phyloP scores from a whole-genome alignment of 1,140 invertebrate genomes.

The Bombus fervidus region DNA sequence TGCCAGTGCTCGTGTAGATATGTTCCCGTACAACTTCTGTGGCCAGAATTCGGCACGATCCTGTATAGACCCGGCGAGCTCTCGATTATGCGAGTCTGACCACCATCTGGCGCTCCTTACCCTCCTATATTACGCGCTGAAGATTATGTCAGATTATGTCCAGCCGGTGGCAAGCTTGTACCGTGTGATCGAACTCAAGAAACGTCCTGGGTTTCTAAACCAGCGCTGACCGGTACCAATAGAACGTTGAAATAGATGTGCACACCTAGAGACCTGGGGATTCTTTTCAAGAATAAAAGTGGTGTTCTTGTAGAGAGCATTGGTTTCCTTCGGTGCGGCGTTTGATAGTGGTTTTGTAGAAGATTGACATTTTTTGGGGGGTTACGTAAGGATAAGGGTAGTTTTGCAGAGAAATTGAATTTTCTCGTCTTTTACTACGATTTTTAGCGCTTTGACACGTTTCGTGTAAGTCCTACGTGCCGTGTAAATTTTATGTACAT shows the following conservation, averaged over 20 bases:
- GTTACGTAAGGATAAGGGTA: not conserved
- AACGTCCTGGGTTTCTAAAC: constrained; percentile 20
- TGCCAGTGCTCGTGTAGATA: constrained; percentile 43
- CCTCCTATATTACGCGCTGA: constrained; percentile 64
- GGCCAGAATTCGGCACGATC: constrained; percentile 19
- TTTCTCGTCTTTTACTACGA: not conserved
- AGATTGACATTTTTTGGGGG: not conserved
- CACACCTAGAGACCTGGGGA: not conserved
- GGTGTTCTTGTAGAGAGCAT: not conserved
- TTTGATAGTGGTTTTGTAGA: not conserved
- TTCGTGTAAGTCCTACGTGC: not conserved
- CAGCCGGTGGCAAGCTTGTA: constrained; percentile 66
- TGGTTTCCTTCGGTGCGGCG: not conserved
- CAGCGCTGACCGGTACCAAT: not conserved
- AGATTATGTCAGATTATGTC: constrained; percentile 70
- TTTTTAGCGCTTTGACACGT: not conserved
- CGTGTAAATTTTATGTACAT: not conserved
- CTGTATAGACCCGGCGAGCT: constrained; percentile 52
- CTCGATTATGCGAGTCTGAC: constrained; percentile 68
- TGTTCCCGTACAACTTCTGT: constrained; percentile 3
- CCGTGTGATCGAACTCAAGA: constrained; percentile 39
- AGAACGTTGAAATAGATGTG: not conserved
- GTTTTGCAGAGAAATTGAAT: not conserved
- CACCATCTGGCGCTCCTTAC: constrained; percentile 68
- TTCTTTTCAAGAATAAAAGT: not conserved